Conservation (phyloP, 2,113 vertebrate species). For the Erpornis zantholeuca region DNA sequence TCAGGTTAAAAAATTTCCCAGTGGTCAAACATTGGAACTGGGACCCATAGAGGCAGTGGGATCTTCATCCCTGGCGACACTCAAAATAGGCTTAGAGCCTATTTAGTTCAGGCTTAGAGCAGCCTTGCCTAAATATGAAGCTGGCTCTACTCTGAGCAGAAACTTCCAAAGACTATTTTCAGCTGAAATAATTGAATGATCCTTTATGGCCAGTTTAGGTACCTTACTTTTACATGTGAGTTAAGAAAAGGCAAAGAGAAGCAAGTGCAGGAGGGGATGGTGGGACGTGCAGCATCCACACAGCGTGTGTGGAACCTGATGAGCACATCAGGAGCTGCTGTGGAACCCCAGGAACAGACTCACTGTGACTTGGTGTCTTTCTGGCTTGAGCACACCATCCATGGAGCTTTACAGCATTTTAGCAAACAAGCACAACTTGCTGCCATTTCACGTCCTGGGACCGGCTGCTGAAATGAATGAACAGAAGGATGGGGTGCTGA, state of each 20-base stretch:
- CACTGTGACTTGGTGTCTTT: neutral
- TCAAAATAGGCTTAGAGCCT: fast-evolving
- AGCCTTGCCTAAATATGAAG: neutral
- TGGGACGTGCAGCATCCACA: fast-evolving
- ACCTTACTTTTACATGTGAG: neutral
- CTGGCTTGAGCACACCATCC: neutral
- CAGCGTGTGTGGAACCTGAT: fast-evolving
- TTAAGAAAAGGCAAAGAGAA: neutral
- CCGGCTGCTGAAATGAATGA: neutral
- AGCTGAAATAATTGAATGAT: neutral
- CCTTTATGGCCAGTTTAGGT: no score
- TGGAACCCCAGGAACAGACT: neutral
- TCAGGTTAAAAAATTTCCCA: neutral
- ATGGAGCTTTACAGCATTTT: neutral
- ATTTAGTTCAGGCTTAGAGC: neutral
- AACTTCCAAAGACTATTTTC: neutral
- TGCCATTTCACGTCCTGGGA: neutral
- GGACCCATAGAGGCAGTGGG: neutral
- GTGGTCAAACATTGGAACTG: fast-evolving
- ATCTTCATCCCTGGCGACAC: neutral
- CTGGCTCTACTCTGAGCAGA: neutral
- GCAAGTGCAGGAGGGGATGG: neutral
- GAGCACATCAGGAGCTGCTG: neutral
- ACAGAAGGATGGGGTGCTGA: neutral
- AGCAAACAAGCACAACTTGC: neutral